These are phyloP conservation scores for Spheniscus mendiculus DNA, from an alignment of 2,113 vertebrate genomes.

Conservation along the genomic window DNA sequence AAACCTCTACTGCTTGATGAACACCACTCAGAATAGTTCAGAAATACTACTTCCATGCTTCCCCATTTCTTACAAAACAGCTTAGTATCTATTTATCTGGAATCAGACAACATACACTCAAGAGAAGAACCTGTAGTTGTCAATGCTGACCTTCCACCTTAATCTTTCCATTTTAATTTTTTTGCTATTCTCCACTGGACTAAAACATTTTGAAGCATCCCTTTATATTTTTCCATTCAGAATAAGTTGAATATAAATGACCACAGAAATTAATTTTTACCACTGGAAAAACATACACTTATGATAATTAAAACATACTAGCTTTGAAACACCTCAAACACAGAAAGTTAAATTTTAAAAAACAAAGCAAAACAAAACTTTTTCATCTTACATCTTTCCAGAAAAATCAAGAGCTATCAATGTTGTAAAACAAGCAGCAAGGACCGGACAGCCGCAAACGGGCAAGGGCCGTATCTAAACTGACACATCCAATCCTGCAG, in stretches of 20 bases:
- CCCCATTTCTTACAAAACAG: not conserved
- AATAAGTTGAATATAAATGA: not conserved
- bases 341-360: not conserved
- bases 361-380: not conserved
- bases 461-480: not conserved
- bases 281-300: not conserved
- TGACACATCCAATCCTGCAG: not conserved
- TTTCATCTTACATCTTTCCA: not conserved
- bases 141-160: not conserved
- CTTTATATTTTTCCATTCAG: not conserved
- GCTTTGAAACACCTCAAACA: not conserved
- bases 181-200: not conserved
- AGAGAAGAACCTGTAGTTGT: not conserved
- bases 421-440: not conserved
- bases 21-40: not conserved
- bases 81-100: not conserved
- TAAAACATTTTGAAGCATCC: not conserved
- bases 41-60: not conserved
- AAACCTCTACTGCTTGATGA: not conserved
- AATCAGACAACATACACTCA: not conserved
- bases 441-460: not conserved
- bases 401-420: not conserved
- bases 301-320: not conserved
- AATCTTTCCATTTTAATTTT: not conserved
- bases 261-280: not conserved